phyloP scores from a whole-genome alignment of 2,888 invertebrate genomes.

The Antheraea assamensis region DNA sequence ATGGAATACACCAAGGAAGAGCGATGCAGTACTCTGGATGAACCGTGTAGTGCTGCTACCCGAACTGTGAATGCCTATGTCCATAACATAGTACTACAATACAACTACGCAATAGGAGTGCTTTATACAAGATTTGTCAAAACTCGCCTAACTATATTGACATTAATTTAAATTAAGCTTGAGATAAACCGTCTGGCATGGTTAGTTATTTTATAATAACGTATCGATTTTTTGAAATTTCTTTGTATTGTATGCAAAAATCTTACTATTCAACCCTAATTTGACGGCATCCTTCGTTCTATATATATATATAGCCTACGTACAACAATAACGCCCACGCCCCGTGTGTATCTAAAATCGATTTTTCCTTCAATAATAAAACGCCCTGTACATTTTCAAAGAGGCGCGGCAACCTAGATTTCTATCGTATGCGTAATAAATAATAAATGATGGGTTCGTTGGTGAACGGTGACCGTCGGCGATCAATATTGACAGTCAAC shows the following conservation, averaged over 20 bases:
- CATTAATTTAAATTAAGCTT: no score
- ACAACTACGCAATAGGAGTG: no score
- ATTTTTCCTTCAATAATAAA: neutral
- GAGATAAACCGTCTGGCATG: no score
- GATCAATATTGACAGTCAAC: neutral
- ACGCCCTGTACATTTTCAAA: neutral
- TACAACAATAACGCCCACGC: neutral
- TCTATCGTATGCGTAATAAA: conserved; percentile 6
- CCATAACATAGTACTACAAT: no score
- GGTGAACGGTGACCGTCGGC: conserved; percentile 27
- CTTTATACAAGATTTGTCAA: no score
- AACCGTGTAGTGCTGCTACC: no score
- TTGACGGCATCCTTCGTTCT: neutral
- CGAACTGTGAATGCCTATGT: no score
- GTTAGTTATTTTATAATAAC: no score
- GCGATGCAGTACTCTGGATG: no score
- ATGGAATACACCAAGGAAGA: no score
- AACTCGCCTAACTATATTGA: no score
- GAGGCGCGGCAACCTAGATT: conserved; percentile 1
- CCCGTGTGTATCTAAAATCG: neutral
- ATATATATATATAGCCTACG: neutral
- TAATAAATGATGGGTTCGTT: conserved; percentile 15
- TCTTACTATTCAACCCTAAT: neutral
- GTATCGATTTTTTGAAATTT: no score
- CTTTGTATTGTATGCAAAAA: neutral